A percentile compares a stretch with the other conserved stretches of the same genome.
phyloP scores from a whole-genome alignment of 1,140 invertebrate genomes.

The Anastrepha ludens region DNA sequence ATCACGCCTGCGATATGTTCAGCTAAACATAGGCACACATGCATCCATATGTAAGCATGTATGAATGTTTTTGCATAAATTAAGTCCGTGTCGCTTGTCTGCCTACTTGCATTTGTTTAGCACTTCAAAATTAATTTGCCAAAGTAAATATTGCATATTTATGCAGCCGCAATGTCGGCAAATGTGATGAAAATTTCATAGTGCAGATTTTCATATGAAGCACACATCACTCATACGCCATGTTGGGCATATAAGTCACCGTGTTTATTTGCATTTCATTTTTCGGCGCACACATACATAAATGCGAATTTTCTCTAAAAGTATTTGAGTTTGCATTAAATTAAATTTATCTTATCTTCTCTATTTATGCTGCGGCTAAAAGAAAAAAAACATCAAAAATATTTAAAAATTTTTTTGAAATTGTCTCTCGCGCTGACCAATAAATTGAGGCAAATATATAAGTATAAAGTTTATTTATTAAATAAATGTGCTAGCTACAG shows the following conservation, averaged over 20 bases:
- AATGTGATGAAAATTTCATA: slow-evolving; percentile 40
- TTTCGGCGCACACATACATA: background rate
- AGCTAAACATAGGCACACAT: background rate
- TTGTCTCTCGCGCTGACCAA: background rate
- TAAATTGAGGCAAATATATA: background rate
- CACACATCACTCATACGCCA: background rate
- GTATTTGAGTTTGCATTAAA: slow-evolving; percentile 17
- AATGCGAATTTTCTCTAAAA: slow-evolving; percentile 4
- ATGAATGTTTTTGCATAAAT: slow-evolving; percentile 19
- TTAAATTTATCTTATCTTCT: background rate
- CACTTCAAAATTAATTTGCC: slow-evolving; percentile 51
- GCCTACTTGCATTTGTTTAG: slow-evolving; percentile 33
- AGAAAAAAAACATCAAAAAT: background rate
- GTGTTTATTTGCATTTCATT: background rate
- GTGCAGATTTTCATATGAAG: background rate
- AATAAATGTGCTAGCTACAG: background rate
- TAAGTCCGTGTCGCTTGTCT: slow-evolving; percentile 23
- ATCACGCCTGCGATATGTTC: background rate
- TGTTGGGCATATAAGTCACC: background rate
- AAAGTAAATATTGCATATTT: slow-evolving; percentile 49
- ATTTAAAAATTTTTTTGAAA: background rate
- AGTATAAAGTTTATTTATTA: slow-evolving; percentile 4
- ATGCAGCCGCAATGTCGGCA: slow-evolving; percentile 27
- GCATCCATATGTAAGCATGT: background rate
- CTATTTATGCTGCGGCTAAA: background rate